These are phyloP conservation scores for Pristionchus mayeri DNA, from an alignment of 2,888 invertebrate genomes.

Conservation along the genomic window DNA sequence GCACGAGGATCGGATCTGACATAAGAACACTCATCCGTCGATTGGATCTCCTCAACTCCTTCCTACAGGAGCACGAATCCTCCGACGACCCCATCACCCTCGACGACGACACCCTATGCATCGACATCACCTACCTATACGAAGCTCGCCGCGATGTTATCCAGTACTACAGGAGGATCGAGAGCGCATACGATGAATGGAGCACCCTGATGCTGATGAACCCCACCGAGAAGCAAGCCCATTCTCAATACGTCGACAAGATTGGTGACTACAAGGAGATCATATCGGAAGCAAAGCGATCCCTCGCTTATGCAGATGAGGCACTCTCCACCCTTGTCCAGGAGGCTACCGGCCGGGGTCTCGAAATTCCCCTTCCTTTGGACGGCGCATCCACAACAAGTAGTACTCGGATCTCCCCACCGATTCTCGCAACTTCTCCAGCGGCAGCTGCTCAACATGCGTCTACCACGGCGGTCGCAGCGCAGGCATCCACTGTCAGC, in stretches of 20 bases:
- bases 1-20: constrained; percentile 4
- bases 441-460: not conserved
- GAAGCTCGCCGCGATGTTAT: not conserved
- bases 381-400: not conserved
- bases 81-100: not conserved
- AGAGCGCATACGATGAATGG: not conserved
- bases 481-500: no score
- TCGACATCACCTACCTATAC: not conserved
- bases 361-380: not conserved
- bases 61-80: not conserved
- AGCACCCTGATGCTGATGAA: not conserved
- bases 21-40: not conserved
- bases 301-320: not conserved
- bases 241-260: not conserved
- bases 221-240: not conserved
- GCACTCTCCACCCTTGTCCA: not conserved
- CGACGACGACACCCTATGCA: not conserved
- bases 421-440: not conserved
- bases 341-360: not conserved
- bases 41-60: not conserved
- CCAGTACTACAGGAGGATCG: not conserved
- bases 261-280: not conserved
- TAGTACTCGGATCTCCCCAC: not conserved
- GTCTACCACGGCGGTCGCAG: no score
- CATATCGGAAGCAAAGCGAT: not conserved